These are phyloP conservation scores for Norana najaformis DNA, from an alignment of 2,888 invertebrate genomes.

Conservation along the genomic window DNA sequence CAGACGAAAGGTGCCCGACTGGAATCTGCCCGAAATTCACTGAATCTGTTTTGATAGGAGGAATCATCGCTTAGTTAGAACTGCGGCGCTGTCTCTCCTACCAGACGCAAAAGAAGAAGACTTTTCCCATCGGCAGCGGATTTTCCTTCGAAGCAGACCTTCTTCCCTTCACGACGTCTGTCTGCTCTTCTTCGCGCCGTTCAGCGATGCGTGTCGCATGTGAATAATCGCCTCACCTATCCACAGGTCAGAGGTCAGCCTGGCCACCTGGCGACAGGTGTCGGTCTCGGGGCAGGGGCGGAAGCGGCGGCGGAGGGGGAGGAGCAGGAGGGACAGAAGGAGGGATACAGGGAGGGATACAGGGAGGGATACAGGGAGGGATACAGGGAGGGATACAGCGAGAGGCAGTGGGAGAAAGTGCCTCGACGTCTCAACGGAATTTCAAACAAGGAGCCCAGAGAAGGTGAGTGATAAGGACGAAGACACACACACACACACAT, in stretches of 20 bases:
- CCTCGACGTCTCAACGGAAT: not conserved
- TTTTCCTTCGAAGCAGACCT: not conserved
- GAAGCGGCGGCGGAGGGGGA: not conserved
- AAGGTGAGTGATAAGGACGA: not conserved
- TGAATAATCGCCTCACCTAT: slow-evolving; percentile 5
- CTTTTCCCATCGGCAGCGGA: not conserved
- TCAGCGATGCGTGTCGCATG: not conserved
- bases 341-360: not conserved
- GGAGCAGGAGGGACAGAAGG: not conserved
- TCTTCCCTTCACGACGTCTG: too few relatives aligned
- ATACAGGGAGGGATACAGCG: not conserved
- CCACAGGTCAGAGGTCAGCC: not conserved
- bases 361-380: not conserved
- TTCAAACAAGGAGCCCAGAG: not conserved
- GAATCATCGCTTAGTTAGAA: not conserved
- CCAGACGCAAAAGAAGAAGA: not conserved
- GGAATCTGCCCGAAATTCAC: not conserved
- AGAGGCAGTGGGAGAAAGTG: not conserved
- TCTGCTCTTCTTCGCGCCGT: not conserved
- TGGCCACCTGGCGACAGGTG: not conserved
- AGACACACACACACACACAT: not conserved
- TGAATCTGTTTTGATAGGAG: not conserved
- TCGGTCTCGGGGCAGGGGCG: not conserved
- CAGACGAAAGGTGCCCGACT: not conserved
- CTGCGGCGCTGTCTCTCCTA: not conserved